Percentiles rank a stretch among this genome's conserved stretches.
These are phyloP conservation scores for Globicephala melas DNA, from an alignment of 2,113 vertebrate genomes.

Conservation along the genomic window DNA sequence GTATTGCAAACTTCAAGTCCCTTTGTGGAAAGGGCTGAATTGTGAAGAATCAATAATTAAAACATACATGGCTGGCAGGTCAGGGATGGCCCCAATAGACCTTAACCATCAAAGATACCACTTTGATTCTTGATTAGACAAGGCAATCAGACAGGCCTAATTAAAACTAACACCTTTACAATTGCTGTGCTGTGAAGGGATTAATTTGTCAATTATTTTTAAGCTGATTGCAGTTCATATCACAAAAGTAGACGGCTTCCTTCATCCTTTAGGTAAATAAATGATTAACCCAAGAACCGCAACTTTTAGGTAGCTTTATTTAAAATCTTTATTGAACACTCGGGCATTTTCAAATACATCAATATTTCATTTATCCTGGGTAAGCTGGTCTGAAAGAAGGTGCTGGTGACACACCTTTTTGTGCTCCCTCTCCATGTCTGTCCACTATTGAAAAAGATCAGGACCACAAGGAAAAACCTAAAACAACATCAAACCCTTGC, in stretches of 20 bases:
- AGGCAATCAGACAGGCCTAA: conserved; percentile 79
- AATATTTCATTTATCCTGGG: conserved; percentile 69
- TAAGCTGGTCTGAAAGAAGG: conserved; percentile 37
- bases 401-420: not conserved
- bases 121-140: conserved; percentile 79
- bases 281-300: conserved; percentile 80
- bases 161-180: conserved; percentile 81
- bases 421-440: not conserved
- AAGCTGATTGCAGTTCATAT: conserved; percentile 80
- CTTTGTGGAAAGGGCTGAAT: conserved; percentile 67
- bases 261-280: conserved; percentile 81
- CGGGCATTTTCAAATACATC: conserved; percentile 67
- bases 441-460: conserved; percentile 50
- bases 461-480: not conserved
- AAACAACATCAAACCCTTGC: conserved; percentile 41
- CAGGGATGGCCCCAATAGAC: conserved; percentile 73
- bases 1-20: conserved; percentile 44
- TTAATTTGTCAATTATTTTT: conserved; percentile 85
- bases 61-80: conserved; percentile 65
- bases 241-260: conserved; percentile 76
- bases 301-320: conserved; percentile 75
- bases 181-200: conserved; percentile 71
- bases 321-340: conserved; percentile 74
- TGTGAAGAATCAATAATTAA: conserved; percentile 76
- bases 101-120: conserved; percentile 73